Evolutionary conservation across 1,140 invertebrate species (phyloP), one percentile per base, ranked within the genome.

Genomic region (Lordiphosa clarofinis): DNA sequence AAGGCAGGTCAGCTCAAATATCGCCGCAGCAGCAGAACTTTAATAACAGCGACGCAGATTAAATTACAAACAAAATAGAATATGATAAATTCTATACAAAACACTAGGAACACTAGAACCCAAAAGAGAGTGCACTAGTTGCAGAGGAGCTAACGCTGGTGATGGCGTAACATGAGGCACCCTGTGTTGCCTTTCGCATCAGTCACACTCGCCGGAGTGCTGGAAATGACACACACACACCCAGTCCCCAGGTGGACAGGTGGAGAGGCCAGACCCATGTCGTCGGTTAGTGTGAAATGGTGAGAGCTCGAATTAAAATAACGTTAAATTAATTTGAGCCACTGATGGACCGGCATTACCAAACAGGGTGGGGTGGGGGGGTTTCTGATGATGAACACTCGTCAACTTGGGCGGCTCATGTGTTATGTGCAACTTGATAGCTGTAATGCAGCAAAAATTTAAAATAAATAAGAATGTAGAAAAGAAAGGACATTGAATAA

Each of bases 21-120:
- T 69, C 78, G 68, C 73, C 54, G 39, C 78, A 81, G 74, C 63
- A 73, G 78, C 78, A 82, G 76, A 82, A 82, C 76, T 82, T 82
- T 82, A 84, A 82, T 82, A 82, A 82, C 76, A 82, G 56, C 76
- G 63, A 44, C 56, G 43, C 54, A 82, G 63, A 82, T 82, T 76
- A 56, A 56, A 71, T 82, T 82, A 82, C 76, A 82, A 82, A 82
- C 76, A 82, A 82, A 82, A 82, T 82, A 84, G 76, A 82, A 82
- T 82, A 82, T 82, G 76, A 82, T 82, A 82, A 82, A 82, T 76
- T 82, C 76, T 82, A 82, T 53, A 72, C 78, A 59, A 73, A 76
- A 67, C 72, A 84, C 67, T 79, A 69, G 48, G 70, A 73, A 68
- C 55, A 37, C 33, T 13, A 35, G 31, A 60, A 54, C 64, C 59